phyloP scores from a whole-genome alignment of 1,140 invertebrate species.

The Lineus longissimus region DNA sequence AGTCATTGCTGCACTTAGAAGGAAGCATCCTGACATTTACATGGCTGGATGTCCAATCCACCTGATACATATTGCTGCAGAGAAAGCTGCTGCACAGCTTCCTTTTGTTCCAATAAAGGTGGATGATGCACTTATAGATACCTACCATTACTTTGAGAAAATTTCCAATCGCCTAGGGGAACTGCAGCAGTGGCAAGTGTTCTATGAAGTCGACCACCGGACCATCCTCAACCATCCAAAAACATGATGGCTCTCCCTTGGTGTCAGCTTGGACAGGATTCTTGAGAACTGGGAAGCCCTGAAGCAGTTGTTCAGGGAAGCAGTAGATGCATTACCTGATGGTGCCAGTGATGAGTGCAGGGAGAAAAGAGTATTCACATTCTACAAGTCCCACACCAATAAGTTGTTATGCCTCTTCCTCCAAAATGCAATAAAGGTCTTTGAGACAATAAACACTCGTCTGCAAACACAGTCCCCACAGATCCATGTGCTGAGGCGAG shows the following conservation, averaged over 20 bases:
- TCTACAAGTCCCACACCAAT: conserved; percentile 18
- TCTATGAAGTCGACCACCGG: conserved; percentile 20
- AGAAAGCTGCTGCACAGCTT: conserved; percentile 13
- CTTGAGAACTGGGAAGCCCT: conserved; percentile 24
- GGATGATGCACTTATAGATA: conserved; percentile 21
- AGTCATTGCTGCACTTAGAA: conserved; percentile 20
- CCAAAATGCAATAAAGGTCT: conserved; percentile 17
- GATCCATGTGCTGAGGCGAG: conserved; percentile 15
- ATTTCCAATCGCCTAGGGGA: conserved; percentile 15
- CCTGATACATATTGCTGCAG: conserved; percentile 19
- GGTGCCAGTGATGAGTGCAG: too few relatives aligned
- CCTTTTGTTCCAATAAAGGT: conserved; percentile 6
- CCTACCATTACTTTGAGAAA: conserved; percentile 27
- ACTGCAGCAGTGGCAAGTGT: conserved; percentile 14
- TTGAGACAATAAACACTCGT: conserved; percentile 15
- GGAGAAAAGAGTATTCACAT: too few relatives aligned
- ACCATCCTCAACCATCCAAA: conserved; percentile 23
- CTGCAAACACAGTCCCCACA: conserved; percentile 19
- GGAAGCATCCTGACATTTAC: conserved; percentile 13
- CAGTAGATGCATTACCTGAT: too few relatives aligned
- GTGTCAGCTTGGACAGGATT: conserved; percentile 12
- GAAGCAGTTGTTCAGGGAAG: conserved; percentile 15
- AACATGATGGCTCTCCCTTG: conserved; percentile 27
- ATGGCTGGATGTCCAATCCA: conserved; percentile 10
- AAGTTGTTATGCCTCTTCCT: conserved; percentile 17